Base-by-base conservation (phyloP, 2,113 vertebrate species). In the Caranx melampygus region DNA sequence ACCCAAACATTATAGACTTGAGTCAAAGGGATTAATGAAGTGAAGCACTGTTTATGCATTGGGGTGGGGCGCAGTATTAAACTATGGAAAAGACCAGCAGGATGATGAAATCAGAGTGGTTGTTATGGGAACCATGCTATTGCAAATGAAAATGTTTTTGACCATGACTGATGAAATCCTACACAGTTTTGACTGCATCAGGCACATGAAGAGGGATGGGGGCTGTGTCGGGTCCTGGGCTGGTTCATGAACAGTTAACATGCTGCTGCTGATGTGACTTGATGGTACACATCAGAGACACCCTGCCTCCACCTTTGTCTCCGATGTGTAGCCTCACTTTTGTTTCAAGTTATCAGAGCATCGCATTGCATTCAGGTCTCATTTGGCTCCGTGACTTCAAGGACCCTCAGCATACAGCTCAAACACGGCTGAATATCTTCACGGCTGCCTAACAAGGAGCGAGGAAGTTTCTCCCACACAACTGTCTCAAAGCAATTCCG, bases 141-240 rank as follows among this genome's bases (percentile, higher is more conserved):
- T 20, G 75, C 67, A 88, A 86, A 89, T 86, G 83, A 81, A 79
- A 80, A 82, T 57, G 49, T 54, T 61, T 84, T 79, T 87, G 79
- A 87, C 86, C 82, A 88, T 84, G 78, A 72, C 62, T 74, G 80
- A 87, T 88, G 52, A 89, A 78, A 85, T 81, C 58, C 73, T 79
- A 40, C 20, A 42, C 37, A 52, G 75, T 31, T 74, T 47, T 67
- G 47, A 80, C 87, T 58, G 64, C 44, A 34, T 49, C 45, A 49
- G 26, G 47, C 4, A 3, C 64, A 49, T 60, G 40, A 77, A 45
- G 12, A n/a, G 15, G 16, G 49, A 26, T 26, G 26, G 21, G 35
- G 44, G 31, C 40, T 26, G 26, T 26, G 26, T 26, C 26, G 26
- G 26, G 26, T 18, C 35, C 52, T 64, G 52, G 2, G 18, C 49